Evolutionary conservation across 2,888 invertebrate genomes (phyloP).

Genomic region (Campaea margaritaria): DNA sequence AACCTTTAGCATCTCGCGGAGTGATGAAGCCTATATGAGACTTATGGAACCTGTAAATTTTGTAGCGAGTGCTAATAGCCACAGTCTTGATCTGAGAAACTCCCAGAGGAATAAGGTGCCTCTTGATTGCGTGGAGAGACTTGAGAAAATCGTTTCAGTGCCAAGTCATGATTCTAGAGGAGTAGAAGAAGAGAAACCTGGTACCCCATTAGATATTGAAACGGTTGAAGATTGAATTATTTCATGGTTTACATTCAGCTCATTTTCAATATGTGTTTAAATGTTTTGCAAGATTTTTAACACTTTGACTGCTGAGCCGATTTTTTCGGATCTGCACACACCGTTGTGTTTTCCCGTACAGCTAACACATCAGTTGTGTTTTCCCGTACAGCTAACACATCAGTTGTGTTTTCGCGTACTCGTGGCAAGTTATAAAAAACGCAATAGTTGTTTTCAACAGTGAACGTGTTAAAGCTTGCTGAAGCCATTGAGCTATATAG

Average conservation of each 20-base stretch:
- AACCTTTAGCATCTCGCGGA: constrained; percentile 13
- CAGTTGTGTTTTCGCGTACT: too few relatives aligned
- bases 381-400: too few relatives aligned
- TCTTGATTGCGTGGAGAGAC: constrained; percentile 2
- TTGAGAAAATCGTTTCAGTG: constrained; percentile 8
- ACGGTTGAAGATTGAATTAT: constrained; percentile 50
- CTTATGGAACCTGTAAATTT: not conserved
- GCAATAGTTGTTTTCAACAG: too few relatives aligned
- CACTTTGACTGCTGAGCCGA: too few relatives aligned
- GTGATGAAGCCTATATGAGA: constrained; percentile 6
- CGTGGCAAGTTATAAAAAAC: too few relatives aligned
- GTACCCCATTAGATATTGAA: constrained; percentile 70
- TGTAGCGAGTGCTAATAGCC: not conserved
- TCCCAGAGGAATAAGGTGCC: constrained; percentile 1
- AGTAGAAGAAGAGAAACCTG: constrained; percentile 53
- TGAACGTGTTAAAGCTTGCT: too few relatives aligned
- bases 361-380: too few relatives aligned
- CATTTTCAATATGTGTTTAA: too few relatives aligned
- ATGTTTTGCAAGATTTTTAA: too few relatives aligned
- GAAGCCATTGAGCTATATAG: too few relatives aligned
- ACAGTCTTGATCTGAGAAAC: not conserved
- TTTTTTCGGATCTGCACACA: too few relatives aligned
- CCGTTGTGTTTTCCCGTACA: too few relatives aligned
- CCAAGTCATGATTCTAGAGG: constrained; percentile 28
- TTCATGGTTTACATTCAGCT: not conserved